Percentiles rank a stretch among this genome's conserved stretches.
These are phyloP conservation scores for Oligia fasciuncula DNA, from an alignment of 2,888 invertebrate genomes.

Conservation along the genomic window DNA sequence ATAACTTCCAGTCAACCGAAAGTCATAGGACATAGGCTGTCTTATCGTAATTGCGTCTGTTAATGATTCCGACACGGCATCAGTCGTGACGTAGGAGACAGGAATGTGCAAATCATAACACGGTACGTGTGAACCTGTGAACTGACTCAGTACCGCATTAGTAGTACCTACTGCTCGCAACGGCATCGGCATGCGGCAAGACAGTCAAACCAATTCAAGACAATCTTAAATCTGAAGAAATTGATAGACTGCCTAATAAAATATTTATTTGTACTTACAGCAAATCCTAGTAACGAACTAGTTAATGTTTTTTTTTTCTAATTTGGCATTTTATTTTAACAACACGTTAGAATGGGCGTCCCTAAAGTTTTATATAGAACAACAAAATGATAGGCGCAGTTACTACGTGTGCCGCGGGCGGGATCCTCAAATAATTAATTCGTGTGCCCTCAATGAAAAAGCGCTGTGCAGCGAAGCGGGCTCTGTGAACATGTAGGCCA, in stretches of 20 bases:
- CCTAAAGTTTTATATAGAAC: constrained; percentile 1
- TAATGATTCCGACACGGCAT: constrained; percentile 19
- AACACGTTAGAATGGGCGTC: neutral
- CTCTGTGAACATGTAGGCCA: constrained; percentile 80
- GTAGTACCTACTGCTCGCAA: constrained; percentile 1
- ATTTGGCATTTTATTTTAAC: neutral
- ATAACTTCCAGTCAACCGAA: constrained; percentile 18
- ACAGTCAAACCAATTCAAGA: neutral
- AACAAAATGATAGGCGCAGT: constrained; percentile 20
- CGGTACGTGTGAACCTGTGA: neutral
- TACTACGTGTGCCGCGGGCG: constrained; percentile 25
- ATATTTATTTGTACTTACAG: no score
- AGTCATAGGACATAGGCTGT: constrained; percentile 38
- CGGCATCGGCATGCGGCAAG: neutral
- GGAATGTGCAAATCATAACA: constrained; percentile 36
- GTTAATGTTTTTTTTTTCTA: neutral
- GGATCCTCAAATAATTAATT: constrained; percentile 72
- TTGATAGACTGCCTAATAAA: neutral
- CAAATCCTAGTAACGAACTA: neutral
- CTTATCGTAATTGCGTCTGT: constrained; percentile 36
- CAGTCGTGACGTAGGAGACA: constrained; percentile 18
- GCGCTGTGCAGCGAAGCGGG: constrained; percentile 67
- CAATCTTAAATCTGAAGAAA: neutral
- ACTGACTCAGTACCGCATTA: neutral
- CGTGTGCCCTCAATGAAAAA: constrained; percentile 67